Evolutionary conservation across 2,888 invertebrate species (phyloP).

Genomic region (Agrotis exclamationis): DNA sequence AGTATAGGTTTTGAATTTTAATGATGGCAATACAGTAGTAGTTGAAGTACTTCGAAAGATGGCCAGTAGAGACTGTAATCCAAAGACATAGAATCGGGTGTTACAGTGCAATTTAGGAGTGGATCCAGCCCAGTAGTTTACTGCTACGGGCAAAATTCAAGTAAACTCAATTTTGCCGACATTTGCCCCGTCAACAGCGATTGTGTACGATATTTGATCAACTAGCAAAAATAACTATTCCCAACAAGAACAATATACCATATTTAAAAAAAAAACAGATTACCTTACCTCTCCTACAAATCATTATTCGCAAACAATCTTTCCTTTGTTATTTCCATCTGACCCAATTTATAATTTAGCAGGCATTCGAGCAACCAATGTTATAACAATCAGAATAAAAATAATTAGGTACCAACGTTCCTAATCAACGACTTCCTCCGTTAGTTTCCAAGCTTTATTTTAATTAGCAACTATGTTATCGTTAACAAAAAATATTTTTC

Average conservation of each 20-base stretch:
- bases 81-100: not conserved
- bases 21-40: not conserved
- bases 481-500: conserved; percentile 72
- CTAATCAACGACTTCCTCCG: conserved; percentile 75
- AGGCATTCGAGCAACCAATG: conserved; percentile 14
- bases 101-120: not conserved
- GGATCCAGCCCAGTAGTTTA: no score
- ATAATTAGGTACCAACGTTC: conserved; percentile 47
- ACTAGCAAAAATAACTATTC: not conserved
- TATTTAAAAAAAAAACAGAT: not conserved
- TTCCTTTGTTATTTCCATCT: conserved; percentile 10
- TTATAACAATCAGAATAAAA: conserved; percentile 53
- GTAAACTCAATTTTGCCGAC: no score
- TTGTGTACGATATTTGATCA: not conserved
- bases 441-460: conserved; percentile 71
- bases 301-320: not conserved
- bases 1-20: not conserved
- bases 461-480: conserved; percentile 83
- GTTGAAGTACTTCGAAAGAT: not conserved
- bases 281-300: not conserved
- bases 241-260: no score
- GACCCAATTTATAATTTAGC: conserved; percentile 37
- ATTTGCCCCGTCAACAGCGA: not conserved
- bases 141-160: no score
- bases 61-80: not conserved